These are phyloP conservation scores for Sinohyriopsis cumingii DNA, from an alignment of 2,888 invertebrate genomes.

Conservation along the genomic window DNA sequence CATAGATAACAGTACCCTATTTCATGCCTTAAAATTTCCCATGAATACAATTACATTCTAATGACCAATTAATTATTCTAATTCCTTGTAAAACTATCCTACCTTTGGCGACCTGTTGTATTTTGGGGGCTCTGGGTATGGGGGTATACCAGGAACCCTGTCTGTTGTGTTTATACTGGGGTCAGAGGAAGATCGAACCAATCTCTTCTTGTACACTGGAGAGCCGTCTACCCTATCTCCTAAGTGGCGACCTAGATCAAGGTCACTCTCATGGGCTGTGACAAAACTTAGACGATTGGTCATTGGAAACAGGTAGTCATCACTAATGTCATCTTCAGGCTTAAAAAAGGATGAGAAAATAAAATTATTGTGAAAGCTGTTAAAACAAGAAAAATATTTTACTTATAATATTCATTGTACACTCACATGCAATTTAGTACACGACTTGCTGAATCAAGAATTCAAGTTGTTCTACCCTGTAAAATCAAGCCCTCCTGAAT, in stretches of 20 bases:
- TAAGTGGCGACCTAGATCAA: slow-evolving; percentile 76
- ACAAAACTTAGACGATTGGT: slow-evolving; percentile 91
- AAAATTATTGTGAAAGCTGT: too few species aligned
- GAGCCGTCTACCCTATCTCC: slow-evolving; percentile 57
- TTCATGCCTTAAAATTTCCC: too few species aligned
- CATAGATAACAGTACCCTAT: too few species aligned
- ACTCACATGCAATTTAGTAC: too few species aligned
- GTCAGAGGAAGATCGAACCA: slow-evolving; percentile 90
- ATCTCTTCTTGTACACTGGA: slow-evolving; percentile 55
- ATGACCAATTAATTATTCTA: too few species aligned
- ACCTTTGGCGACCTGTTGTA: slow-evolving; percentile 74
- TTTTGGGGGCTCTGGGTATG: slow-evolving; percentile 81
- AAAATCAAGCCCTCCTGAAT: too few species aligned
- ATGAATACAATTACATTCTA: too few species aligned
- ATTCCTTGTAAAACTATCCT: not conserved
- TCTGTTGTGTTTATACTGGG: slow-evolving; percentile 96
- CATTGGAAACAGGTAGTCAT: slow-evolving; percentile 99
- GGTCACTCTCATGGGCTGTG: slow-evolving; percentile 95
- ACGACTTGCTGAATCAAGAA: too few species aligned
- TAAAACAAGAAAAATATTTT: too few species aligned
- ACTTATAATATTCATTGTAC: too few species aligned
- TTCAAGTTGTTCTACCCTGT: too few species aligned
- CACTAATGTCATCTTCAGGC: slow-evolving; percentile 97
- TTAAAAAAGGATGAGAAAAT: slow-evolving; percentile 72
- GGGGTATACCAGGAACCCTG: slow-evolving; percentile 75